Conservation (phyloP, 1,140 invertebrate genomes). For the Planococcus citri region DNA sequence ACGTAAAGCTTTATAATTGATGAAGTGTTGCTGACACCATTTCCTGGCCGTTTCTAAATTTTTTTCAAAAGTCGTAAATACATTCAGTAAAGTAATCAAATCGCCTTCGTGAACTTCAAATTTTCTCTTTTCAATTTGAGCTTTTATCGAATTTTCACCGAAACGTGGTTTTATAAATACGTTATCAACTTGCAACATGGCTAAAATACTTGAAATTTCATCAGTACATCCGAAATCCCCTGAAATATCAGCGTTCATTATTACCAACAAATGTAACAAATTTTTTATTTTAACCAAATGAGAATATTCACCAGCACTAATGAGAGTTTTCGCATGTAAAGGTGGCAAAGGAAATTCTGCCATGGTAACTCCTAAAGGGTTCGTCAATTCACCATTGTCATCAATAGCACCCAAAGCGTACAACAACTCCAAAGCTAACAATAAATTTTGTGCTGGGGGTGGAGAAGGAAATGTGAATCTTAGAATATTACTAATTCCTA, state of each 20-base stretch:
- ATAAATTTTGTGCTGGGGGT: slow-evolving; percentile 79
- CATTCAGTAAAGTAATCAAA: slow-evolving; percentile 81
- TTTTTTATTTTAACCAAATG: neutral
- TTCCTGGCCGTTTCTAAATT: slow-evolving; percentile 46
- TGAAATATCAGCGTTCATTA: slow-evolving; percentile 29
- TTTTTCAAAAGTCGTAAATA: slow-evolving; percentile 60
- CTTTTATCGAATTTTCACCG: slow-evolving; percentile 48
- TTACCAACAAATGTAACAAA: neutral
- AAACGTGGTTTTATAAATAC: slow-evolving; percentile 61
- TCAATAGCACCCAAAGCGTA: slow-evolving; percentile 79
- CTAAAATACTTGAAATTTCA: slow-evolving; percentile 75
- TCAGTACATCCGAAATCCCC: slow-evolving; percentile 74
- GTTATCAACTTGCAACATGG: slow-evolving; percentile 86
- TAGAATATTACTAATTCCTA: slow-evolving; percentile 84
- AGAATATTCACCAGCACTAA: slow-evolving; percentile 51
- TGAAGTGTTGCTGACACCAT: slow-evolving; percentile 78
- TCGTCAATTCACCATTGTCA: slow-evolving; percentile 62
- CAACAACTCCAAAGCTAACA: slow-evolving; percentile 72
- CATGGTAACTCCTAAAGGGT: slow-evolving; percentile 68
- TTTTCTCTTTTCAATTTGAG: slow-evolving; percentile 55
- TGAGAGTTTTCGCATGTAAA: slow-evolving; percentile 74
- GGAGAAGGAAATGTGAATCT: slow-evolving; percentile 74
- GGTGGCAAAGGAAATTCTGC: slow-evolving; percentile 86
- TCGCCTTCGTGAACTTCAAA: slow-evolving; percentile 93
- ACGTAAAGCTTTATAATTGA: slow-evolving; percentile 77